These are phyloP conservation scores for Tridacna gigas DNA, from an alignment of 2,888 invertebrate species.

Conservation along the genomic window DNA sequence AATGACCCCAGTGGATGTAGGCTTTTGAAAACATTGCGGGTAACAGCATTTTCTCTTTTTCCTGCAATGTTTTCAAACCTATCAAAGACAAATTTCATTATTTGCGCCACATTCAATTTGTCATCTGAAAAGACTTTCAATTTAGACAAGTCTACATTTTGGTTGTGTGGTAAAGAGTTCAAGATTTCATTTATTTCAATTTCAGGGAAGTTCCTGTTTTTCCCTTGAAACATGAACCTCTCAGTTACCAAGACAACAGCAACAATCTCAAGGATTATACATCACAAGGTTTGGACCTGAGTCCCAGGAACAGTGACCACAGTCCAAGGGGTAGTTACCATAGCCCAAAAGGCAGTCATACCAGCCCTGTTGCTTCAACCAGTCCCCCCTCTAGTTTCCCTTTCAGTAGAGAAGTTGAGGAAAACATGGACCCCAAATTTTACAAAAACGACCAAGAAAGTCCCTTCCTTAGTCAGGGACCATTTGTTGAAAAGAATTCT, in stretches of 20 bases:
- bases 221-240: conserved; percentile 15
- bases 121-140: too few species aligned
- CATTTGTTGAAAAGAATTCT: conserved; percentile 17
- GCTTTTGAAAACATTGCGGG: too few species aligned
- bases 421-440: neutral
- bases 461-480: conserved; percentile 20
- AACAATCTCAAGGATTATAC: conserved; percentile 34
- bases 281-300: conserved; percentile 57
- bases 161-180: too few species aligned
- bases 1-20: too few species aligned
- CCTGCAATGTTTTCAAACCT: too few species aligned
- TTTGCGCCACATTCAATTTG: too few species aligned
- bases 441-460: conserved; percentile 9
- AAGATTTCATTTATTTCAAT: too few species aligned
- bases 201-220: conserved; percentile 28
- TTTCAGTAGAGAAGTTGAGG: neutral
- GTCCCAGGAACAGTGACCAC: conserved; percentile 39
- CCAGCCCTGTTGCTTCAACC: neutral
- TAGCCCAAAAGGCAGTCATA: conserved; percentile 21
- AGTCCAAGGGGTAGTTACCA: conserved; percentile 18
- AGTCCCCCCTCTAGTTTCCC: conserved; percentile 25
- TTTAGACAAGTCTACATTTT: too few species aligned
- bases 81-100: too few species aligned
- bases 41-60: too few species aligned
- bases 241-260: conserved; percentile 32